phyloP scores from a whole-genome alignment of 2,113 vertebrate species.

The Entomyzon cyanotis region DNA sequence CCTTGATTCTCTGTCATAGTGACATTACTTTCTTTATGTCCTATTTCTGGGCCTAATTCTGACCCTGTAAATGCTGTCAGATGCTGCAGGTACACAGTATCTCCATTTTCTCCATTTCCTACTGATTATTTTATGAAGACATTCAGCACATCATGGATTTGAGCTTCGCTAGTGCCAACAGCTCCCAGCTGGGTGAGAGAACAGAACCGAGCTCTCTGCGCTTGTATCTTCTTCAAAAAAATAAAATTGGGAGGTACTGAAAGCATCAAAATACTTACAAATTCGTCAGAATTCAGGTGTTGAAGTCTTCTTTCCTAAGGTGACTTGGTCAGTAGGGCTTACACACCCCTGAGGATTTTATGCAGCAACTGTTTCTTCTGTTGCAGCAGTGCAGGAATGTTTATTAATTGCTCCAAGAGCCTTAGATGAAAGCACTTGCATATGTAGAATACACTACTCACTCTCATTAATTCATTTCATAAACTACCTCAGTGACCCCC shows the following conservation, averaged over 20 bases:
- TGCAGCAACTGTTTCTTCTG: background rate
- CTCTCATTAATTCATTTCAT: slow-evolving; percentile 17
- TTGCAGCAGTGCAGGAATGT: background rate
- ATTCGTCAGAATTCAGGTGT: background rate
- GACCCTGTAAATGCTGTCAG: background rate
- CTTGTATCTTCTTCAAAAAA: background rate
- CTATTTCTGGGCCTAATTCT: background rate
- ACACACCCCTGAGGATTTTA: background rate
- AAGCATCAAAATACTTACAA: background rate
- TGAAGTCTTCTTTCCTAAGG: background rate
- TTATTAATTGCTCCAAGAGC: slow-evolving; percentile 3
- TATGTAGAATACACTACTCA: background rate
- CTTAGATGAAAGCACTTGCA: background rate
- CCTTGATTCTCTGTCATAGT: background rate
- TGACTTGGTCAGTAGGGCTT: background rate
- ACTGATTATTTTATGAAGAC: background rate
- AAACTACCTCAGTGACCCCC: background rate
- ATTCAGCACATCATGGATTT: background rate
- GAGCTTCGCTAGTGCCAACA: background rate
- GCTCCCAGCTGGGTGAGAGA: background rate
- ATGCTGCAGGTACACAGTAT: background rate
- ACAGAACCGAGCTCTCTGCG: background rate
- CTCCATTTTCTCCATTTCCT: background rate
- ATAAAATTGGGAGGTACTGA: background rate
- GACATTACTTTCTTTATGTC: rapidly evolving